Evolutionary conservation across 1,140 invertebrate species (phyloP), one percentile per base, ranked within the genome.

Genomic region (Micrasema minimum): DNA sequence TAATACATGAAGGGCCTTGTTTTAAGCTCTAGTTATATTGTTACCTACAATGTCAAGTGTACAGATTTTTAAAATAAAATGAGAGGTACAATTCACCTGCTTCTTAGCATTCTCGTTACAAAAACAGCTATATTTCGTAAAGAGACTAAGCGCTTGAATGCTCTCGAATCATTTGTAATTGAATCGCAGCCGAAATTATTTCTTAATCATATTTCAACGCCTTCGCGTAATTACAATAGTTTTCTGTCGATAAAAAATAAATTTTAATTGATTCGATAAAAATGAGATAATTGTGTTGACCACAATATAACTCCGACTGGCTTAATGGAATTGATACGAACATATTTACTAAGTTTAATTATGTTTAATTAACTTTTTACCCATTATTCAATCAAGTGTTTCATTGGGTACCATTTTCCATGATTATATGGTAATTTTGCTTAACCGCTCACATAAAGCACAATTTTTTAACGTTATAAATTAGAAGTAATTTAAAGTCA

Each of bases 171-270:
- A 16, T 59, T 41, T 14, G 20, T 59, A 41, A 59, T 59, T 59
- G 55, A 59, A 59, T 59, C 31, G 37, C 22, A 59, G 55, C 55
- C 18, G 16, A 59, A 35, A 41, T 41, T 35, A 22, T 59, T 59
- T 59, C 55, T 20, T 59, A 59, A 59, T 59, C 55, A 53, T 48
- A 59, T 59, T 59, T 59, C 55, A 59, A 22, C 55, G 55, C 55
- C 55, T 38, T 41, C 35, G 20, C 16, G 35, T 59, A 59, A 59
- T 59, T 41, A 43, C 55, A 18, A 41, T 41, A 12, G 37, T 23
- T 59, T 22, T n/a, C 23, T 26, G 26, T 31, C 6, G 23, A 48
- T 48, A 48, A 48, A 53, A 53, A 53, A 53, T 14, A 11, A 35
- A 26, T 11, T 12, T 14, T 35, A 53, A 53, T 35, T 53, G 50